A percentile compares a stretch with the other conserved stretches of the same genome.
Conservation (phyloP, 2,797 vertebrate species). For the Pipistrellus nathusii region DNA sequence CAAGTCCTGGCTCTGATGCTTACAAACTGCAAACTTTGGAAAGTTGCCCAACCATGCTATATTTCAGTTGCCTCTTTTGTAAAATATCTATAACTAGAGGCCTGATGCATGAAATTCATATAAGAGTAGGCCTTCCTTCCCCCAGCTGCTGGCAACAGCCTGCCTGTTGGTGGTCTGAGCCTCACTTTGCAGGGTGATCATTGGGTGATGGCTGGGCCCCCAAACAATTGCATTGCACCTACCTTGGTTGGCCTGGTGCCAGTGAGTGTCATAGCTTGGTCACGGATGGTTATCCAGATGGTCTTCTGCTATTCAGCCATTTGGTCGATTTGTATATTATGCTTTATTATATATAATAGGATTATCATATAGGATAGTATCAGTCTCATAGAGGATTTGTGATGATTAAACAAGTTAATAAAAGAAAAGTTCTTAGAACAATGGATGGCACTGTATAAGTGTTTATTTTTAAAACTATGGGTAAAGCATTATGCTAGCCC, state of each 20-base stretch:
- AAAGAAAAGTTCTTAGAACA: neutral
- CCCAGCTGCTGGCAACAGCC: too few relatives aligned
- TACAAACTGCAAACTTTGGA: neutral
- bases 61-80: neutral
- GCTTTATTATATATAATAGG: too few relatives aligned
- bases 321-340: too few relatives aligned
- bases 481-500: neutral
- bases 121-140: too few relatives aligned
- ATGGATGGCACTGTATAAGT: neutral
- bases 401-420: neutral
- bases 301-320: too few relatives aligned
- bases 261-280: too few relatives aligned
- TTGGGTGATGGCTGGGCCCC: too few relatives aligned
- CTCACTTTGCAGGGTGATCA: too few relatives aligned
- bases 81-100: neutral
- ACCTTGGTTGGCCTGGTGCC: too few relatives aligned
- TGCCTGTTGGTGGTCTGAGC: too few relatives aligned
- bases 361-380: neutral
- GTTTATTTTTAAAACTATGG: neutral
- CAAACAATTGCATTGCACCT: too few relatives aligned
- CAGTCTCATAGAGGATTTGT: neutral
- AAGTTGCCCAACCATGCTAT: neutral
- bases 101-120: too few relatives aligned
- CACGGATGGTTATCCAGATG: fast-evolving
- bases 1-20: neutral